Conservation (phyloP, 2,888 invertebrate species). For the Fragum sueziense region DNA sequence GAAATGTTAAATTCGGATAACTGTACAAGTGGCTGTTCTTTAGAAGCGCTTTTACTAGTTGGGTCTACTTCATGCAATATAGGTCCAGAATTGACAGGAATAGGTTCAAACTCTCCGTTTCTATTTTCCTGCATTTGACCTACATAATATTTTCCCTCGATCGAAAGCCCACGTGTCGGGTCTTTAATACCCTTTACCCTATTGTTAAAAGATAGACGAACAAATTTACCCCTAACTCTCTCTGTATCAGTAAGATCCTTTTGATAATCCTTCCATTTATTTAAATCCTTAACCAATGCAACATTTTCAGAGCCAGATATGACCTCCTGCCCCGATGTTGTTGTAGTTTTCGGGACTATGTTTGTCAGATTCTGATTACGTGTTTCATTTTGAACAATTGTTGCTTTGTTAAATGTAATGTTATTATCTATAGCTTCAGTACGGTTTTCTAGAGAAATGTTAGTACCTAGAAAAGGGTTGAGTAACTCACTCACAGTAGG, state of each 20-base stretch:
- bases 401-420: neutral
- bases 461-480: slow-evolving; percentile 18
- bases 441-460: neutral
- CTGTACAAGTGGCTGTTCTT: neutral
- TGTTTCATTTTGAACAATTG: too few relatives aligned
- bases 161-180: neutral
- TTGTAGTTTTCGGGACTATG: neutral
- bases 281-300: neutral
- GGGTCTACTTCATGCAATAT: neutral
- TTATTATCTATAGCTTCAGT: neutral
- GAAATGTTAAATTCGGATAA: neutral
- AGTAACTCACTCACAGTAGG: slow-evolving; percentile 1
- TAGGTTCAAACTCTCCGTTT: slow-evolving; percentile 31
- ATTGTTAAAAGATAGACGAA: neutral
- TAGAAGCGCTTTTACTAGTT: neutral
- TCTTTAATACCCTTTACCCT: neutral
- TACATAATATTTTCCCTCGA: slow-evolving; percentile 34
- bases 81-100: slow-evolving; percentile 7
- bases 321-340: neutral
- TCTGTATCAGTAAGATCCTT: neutral
- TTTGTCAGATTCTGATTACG: neutral
- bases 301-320: neutral
- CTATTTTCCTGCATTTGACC: slow-evolving; percentile 34
- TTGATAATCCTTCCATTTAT: neutral
- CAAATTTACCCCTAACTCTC: neutral